Evolutionary conservation across 2,888 invertebrate species (phyloP).

Genomic region (Cosmia pyralina): DNA sequence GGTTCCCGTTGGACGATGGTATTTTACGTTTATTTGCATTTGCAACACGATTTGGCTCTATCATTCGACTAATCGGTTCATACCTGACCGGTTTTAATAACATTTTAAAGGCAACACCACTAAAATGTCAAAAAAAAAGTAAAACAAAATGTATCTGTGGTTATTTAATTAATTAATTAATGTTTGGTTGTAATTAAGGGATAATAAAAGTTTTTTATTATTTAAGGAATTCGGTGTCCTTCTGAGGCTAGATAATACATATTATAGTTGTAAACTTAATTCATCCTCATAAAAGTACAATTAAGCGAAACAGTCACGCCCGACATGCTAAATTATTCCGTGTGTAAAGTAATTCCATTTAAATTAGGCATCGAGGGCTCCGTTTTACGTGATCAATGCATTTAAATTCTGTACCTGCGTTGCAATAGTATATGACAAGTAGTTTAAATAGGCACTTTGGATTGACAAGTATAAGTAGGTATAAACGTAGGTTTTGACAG

Average conservation of each 20-base stretch:
- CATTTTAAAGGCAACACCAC: too few relatives aligned
- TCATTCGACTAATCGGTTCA: too few relatives aligned
- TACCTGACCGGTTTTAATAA: too few relatives aligned
- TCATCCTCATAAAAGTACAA: constrained; percentile 18
- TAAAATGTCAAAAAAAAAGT: too few relatives aligned
- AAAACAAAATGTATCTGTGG: too few relatives aligned
- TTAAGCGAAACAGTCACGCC: constrained; percentile 4
- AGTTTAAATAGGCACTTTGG: constrained; percentile 25
- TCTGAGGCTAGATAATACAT: not conserved
- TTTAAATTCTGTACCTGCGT: constrained; percentile 38
- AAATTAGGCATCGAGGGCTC: constrained; percentile 1
- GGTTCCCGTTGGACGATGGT: too few relatives aligned
- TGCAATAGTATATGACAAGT: constrained; percentile 8
- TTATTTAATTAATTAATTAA: not conserved
- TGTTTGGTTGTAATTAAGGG: not conserved
- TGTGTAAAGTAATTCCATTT: constrained; percentile 3
- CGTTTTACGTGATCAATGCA: constrained; percentile 12
- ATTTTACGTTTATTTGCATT: too few relatives aligned
- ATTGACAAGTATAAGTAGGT: constrained; percentile 1
- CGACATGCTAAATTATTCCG: constrained; percentile 9
- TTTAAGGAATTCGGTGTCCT: not conserved
- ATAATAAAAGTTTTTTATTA: not conserved
- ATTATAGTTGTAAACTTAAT: not conserved
- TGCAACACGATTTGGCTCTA: too few relatives aligned
- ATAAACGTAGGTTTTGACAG: not conserved